Evolutionary conservation across 2,113 vertebrate genomes (phyloP).

Genomic region (Furnarius figulus): DNA sequence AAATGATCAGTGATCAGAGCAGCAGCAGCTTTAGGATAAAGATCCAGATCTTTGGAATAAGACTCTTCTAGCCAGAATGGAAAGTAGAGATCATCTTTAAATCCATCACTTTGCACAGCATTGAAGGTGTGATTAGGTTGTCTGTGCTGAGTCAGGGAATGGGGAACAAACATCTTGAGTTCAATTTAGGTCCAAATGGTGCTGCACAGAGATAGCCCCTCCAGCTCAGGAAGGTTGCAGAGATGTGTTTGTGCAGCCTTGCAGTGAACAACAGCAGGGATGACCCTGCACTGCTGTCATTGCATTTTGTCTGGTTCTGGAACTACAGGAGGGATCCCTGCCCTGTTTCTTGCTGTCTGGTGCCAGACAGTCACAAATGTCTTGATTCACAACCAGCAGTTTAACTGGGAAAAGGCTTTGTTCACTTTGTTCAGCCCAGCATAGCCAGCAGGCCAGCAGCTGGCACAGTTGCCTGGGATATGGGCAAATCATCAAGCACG

Average conservation of each 20-base stretch:
- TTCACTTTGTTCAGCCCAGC: background rate
- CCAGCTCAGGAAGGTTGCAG: background rate
- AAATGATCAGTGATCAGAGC: background rate
- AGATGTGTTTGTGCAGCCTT: background rate
- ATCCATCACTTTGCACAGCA: background rate
- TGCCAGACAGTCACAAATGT: background rate
- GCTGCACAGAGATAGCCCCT: background rate
- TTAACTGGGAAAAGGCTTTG: background rate
- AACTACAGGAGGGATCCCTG: background rate
- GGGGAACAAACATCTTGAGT: background rate
- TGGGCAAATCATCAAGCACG: background rate
- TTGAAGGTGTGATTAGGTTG: background rate
- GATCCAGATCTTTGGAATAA: background rate
- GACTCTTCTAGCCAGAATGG: background rate
- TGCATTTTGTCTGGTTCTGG: background rate
- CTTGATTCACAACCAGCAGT: background rate
- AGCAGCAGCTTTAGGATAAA: background rate
- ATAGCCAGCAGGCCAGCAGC: background rate
- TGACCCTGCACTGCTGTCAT: background rate
- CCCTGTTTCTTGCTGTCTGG: background rate
- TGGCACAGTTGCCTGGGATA: background rate
- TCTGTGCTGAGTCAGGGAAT: background rate
- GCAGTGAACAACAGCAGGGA: background rate
- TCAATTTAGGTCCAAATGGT: accelerated
- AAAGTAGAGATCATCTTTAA: background rate